Evolutionary conservation across 2,888 invertebrate species (phyloP).

Genomic region (Mallateleia sp.): DNA sequence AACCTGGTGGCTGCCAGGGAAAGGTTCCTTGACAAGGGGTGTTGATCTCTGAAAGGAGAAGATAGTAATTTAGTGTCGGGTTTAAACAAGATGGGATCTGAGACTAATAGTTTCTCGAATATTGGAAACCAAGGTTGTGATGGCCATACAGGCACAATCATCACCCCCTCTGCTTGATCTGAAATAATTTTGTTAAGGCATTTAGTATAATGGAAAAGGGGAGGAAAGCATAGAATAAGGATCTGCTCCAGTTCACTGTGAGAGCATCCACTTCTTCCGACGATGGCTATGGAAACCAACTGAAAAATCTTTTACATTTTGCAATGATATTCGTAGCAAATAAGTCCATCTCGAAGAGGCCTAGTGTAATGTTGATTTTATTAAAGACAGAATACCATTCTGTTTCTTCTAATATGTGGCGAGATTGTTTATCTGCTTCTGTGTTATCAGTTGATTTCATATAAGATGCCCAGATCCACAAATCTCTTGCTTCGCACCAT

Average conservation of each 20-base stretch:
- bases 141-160: constrained; percentile 13
- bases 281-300: background rate
- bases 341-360: background rate
- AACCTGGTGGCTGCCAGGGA: constrained; percentile 25
- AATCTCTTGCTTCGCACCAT: background rate
- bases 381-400: background rate
- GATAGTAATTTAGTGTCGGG: background rate
- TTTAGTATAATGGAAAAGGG: constrained; percentile 35
- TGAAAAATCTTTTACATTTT: background rate
- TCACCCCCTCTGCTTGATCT: constrained; percentile 77
- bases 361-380: background rate
- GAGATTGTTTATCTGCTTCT: background rate
- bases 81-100: constrained; percentile 30
- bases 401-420: background rate
- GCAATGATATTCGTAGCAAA: background rate
- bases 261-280: constrained; percentile 80
- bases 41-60: constrained; percentile 25
- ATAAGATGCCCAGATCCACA: background rate
- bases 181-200: constrained; percentile 65
- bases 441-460: background rate
- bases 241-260: constrained; percentile 69
- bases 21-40: constrained; percentile 9
- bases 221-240: constrained; percentile 82
- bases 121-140: constrained; percentile 18
- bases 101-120: background rate